Evolutionary conservation across 2,888 invertebrate genomes (phyloP).

Genomic region (Torymus texanus): DNA sequence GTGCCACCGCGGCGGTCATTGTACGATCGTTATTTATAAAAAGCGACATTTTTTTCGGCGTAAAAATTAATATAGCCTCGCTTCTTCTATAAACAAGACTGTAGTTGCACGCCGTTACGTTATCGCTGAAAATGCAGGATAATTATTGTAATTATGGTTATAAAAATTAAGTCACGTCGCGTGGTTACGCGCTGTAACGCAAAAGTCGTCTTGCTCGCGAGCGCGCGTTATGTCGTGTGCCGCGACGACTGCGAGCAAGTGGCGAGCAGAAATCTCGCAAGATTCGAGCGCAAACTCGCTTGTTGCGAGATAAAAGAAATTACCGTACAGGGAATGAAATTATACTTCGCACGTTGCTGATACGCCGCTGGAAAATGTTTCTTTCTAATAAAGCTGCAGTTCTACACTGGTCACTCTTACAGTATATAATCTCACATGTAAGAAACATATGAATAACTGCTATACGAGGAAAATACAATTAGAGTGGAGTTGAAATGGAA

Average conservation of each 20-base stretch:
- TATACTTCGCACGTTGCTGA: too few relatives aligned
- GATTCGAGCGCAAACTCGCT: conserved; percentile 19
- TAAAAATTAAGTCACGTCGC: conserved; percentile 51
- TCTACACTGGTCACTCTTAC: too few relatives aligned
- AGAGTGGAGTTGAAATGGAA: too few relatives aligned
- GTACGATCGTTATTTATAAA: too few relatives aligned
- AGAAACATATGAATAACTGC: too few relatives aligned
- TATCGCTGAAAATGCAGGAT: conserved; percentile 27
- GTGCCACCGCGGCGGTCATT: too few relatives aligned
- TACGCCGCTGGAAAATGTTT: too few relatives aligned
- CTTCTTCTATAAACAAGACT: conserved; percentile 4
- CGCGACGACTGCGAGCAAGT: background rate
- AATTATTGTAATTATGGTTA: conserved; percentile 51
- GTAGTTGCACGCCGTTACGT: background rate
- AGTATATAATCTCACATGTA: too few relatives aligned
- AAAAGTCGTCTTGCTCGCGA: background rate
- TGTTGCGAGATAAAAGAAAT: conserved; percentile 1
- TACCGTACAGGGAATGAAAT: background rate
- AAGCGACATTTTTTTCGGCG: too few relatives aligned
- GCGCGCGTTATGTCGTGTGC: background rate
- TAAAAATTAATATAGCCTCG: background rate
- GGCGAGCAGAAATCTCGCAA: conserved; percentile 9
- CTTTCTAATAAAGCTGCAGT: too few relatives aligned
- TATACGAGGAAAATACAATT: too few relatives aligned
- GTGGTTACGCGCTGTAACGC: conserved; percentile 30